A percentile compares a stretch with the other conserved stretches of the same genome.
These are phyloP conservation scores for Mustela nigripes DNA, from an alignment of 2,113 vertebrate species.

Conservation along the genomic window DNA sequence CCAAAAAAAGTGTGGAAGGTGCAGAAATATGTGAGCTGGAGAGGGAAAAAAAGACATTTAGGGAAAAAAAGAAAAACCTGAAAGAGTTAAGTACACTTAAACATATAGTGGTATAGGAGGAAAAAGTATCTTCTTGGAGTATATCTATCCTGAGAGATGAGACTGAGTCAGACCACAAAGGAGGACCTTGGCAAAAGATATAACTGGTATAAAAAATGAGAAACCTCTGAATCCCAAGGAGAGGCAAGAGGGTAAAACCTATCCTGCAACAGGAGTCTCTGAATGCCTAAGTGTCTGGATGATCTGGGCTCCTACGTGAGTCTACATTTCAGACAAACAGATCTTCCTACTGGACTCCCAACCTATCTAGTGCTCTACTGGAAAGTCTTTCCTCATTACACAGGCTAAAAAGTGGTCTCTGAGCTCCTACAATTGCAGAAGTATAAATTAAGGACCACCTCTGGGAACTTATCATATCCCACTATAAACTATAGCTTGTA, in stretches of 20 bases:
- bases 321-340: not conserved
- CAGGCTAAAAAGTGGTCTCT: not conserved
- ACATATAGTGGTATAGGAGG: not conserved
- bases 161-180: not conserved
- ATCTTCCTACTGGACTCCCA: not conserved
- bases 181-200: not conserved
- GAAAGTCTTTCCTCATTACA: not conserved
- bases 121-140: not conserved
- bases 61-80: not conserved
- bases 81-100: not conserved
- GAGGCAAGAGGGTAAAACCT: not conserved
- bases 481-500: not conserved
- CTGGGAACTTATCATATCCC: not conserved
- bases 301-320: not conserved
- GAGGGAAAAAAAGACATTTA: not conserved
- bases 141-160: not conserved
- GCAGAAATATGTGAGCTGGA: not conserved
- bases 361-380: not conserved
- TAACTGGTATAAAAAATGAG: not conserved
- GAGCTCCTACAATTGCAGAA: not conserved
- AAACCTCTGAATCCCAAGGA: not conserved
- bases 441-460: constrained; percentile 3
- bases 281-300: not conserved
- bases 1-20: not conserved
- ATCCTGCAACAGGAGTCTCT: not conserved